Conservation (phyloP, 2,113 vertebrate species). For the Gopherus flavomarginatus region DNA sequence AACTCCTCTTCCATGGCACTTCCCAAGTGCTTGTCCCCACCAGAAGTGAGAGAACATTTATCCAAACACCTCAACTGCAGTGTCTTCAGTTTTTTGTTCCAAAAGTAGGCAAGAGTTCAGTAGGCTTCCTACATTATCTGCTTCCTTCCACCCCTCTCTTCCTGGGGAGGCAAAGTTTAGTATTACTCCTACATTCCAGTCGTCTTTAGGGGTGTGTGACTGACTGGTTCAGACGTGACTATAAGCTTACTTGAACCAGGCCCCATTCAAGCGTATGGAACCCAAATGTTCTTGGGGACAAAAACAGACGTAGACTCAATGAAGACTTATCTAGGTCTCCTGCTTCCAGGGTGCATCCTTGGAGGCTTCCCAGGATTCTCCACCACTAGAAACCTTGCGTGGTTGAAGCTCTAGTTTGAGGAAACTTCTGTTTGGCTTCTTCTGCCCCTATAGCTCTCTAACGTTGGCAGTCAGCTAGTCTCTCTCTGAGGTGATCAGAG, state of each 20-base stretch:
- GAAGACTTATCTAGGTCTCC: background rate
- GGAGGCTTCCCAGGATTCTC: background rate
- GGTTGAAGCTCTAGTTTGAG: background rate
- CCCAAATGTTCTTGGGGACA: background rate
- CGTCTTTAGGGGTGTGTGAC: background rate
- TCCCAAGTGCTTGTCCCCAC: background rate
- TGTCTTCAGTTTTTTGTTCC: background rate
- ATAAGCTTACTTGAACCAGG: background rate
- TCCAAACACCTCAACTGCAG: background rate
- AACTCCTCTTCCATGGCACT: background rate
- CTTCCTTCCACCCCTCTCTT: background rate
- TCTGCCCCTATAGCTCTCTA: background rate
- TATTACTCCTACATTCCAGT: rapidly evolving
- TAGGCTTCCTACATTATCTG: background rate
- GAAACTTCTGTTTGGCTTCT: background rate
- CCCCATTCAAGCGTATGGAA: background rate
- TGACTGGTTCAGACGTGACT: background rate
- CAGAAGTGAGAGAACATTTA: background rate
- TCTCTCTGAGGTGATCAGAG: background rate
- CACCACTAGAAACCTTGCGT: background rate
- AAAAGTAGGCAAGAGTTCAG: background rate
- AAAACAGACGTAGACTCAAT: background rate
- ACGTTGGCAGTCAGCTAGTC: background rate
- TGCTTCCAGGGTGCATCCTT: background rate
- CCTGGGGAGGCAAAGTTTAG: background rate